Evolutionary conservation across 2,888 invertebrate species (phyloP), one percentile per base, ranked within the genome.

Genomic region (Cotesia congregata): DNA sequence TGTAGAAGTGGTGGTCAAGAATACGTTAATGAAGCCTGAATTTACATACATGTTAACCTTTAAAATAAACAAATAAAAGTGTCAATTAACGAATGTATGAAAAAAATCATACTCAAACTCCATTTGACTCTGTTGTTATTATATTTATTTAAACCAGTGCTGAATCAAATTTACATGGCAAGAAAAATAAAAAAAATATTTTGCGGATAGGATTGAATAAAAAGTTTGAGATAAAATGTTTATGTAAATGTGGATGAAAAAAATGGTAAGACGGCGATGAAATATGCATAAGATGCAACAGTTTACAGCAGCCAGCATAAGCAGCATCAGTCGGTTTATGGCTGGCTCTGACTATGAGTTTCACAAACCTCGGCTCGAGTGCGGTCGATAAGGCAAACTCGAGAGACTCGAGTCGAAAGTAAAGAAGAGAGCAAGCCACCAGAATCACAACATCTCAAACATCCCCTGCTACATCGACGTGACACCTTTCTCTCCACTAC

Each of bases 241-340:
- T 50, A 50, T 50, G 50, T 50, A 50, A 50, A 50, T 50, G 50
- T 12, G 7, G 6, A 50, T 6, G 12, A 50, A 50, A 50, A 65
- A 65, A 41, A 41, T 41, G 72, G 6, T 4, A 17, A 62, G 38
- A 62, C 61, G 38, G 39, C 6, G 17, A 59, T 50, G 39, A 61
- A 72, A 62, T 72, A 72, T 72, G 61, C 72, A 73, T 67, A 67
- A 73, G 73, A 73, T 60, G 73, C 74, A 74, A 74, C 77, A 77
- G 73, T 73, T 77, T 77, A 77, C 73, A 41, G 17, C 69, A 30
- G 30, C 30, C 30, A 30, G 3, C 30, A 30, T 30, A 30, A 30
- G 30, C 30, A 64, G 65, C 77, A 74, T 77, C 65, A 61, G 74
- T 74, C 67, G 67, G 40, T 71, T 71, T 59, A 17, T 30, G 17